Conservation (phyloP, 2,113 vertebrate species). For the Sapayoa aenigma region DNA sequence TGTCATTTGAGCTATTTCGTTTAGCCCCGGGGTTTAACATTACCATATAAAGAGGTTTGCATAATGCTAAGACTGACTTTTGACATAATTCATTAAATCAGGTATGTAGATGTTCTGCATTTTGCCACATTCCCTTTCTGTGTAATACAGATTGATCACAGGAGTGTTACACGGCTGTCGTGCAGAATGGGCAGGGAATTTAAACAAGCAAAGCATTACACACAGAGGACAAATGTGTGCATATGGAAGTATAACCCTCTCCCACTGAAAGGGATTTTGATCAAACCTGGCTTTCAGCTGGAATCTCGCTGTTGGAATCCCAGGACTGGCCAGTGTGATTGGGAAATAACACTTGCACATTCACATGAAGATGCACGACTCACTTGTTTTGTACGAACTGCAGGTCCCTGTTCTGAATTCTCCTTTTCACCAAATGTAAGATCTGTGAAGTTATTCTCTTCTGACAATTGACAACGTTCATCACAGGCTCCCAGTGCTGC, state of each 20-base stretch:
- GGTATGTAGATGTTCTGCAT: not conserved
- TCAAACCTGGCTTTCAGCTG: not conserved
- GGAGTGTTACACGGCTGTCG: not conserved
- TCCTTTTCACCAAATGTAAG: slow-evolving; percentile 42
- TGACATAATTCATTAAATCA: not conserved
- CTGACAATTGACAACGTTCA: not conserved
- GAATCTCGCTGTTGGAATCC: too few species aligned
- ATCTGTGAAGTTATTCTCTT: slow-evolving; percentile 47
- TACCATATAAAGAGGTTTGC: slow-evolving; percentile 36
- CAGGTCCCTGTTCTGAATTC: slow-evolving; percentile 11
- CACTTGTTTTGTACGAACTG: not conserved
- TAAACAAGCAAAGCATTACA: not conserved
- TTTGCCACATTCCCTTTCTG: not conserved
- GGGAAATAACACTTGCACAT: not conserved
- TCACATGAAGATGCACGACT: not conserved
- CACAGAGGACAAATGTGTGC: not conserved
- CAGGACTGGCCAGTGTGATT: not conserved
- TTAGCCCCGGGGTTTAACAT: slow-evolving; percentile 1
- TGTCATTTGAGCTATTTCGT: not conserved
- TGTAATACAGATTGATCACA: not conserved
- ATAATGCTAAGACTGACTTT: not conserved
- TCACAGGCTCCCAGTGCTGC: not conserved
- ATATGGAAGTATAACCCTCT: not conserved
- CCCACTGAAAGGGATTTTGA: not conserved
- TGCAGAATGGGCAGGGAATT: not conserved